phyloP scores from a whole-genome alignment of 2,888 invertebrate species.

The Uropetala carovei region DNA sequence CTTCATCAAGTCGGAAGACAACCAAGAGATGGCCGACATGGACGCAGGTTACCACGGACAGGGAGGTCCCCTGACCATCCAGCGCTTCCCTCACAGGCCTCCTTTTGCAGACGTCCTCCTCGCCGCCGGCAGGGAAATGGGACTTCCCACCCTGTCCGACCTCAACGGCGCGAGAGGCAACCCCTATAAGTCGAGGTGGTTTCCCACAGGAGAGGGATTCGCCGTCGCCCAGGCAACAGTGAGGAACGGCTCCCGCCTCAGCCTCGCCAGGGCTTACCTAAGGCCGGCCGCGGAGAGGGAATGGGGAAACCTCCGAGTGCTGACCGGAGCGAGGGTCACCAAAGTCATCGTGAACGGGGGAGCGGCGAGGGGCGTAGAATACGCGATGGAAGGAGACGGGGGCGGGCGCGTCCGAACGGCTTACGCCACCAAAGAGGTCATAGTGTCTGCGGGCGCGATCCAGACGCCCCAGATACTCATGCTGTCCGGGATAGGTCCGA shows the following conservation, averaged over 20 bases:
- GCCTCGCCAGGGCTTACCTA: conserved; percentile 80
- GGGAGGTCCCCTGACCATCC: conserved; percentile 54
- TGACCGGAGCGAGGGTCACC: conserved; percentile 80
- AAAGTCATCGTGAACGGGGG: conserved; percentile 77
- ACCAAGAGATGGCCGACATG: conserved; percentile 78
- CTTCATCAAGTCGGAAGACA: conserved; percentile 83
- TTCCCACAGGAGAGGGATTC: conserved; percentile 74
- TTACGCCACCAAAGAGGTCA: conserved; percentile 78
- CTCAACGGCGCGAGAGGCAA: conserved; percentile 49
- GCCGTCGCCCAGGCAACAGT: conserved; percentile 81
- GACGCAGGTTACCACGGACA: conserved; percentile 55
- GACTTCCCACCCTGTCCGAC: conserved; percentile 17
- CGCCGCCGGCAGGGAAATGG: conserved; percentile 54
- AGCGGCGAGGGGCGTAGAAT: conserved; percentile 80
- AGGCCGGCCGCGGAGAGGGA: conserved; percentile 77
- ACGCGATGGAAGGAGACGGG: conserved; percentile 72
- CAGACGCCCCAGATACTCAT: conserved; percentile 83
- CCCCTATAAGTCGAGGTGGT: conserved; percentile 21
- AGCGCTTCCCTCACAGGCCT: conserved; percentile 41
- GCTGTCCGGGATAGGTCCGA: conserved; percentile 83
- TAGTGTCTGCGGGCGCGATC: conserved; percentile 81
- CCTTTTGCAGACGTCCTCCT: conserved; percentile 19
- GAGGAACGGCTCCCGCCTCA: conserved; percentile 80
- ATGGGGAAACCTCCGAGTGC: conserved; percentile 80
- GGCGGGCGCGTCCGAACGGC: conserved; percentile 72